Conservation (phyloP, 2,797 vertebrate genomes). For the Diglossa cyanea region DNA sequence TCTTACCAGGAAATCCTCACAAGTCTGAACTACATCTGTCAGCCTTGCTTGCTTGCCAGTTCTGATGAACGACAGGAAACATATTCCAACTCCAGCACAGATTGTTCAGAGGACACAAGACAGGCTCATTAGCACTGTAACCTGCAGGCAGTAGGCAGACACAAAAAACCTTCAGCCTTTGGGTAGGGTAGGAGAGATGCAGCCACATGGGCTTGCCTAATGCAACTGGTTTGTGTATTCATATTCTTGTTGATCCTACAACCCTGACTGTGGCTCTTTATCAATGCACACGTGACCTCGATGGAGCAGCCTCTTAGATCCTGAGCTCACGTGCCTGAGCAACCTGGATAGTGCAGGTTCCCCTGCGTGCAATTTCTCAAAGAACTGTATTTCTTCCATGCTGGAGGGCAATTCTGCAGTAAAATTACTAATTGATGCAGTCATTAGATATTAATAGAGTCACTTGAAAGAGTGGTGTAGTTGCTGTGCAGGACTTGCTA, state of each 20-base stretch:
- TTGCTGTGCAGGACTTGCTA: neutral
- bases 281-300: accelerated
- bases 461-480: neutral
- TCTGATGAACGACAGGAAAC: conserved; percentile 48
- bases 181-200: neutral
- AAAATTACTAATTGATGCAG: neutral
- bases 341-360: neutral
- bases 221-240: neutral
- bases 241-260: neutral
- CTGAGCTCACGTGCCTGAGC: neutral
- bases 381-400: neutral
- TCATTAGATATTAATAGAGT: neutral
- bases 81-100: conserved; percentile 37
- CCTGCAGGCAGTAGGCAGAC: neutral
- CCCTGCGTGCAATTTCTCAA: neutral
- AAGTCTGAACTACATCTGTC: conserved; percentile 34
- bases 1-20: conserved; percentile 62
- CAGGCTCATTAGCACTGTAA: neutral
- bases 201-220: neutral
- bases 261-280: neutral
- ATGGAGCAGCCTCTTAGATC: neutral
- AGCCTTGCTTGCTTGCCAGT: conserved; percentile 45
- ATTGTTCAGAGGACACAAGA: conserved; percentile 33
- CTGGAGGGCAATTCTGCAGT: neutral
- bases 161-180: neutral